Evolutionary conservation across 2,797 vertebrate genomes (phyloP).

Genomic region (Hippopotamyrus pictus): DNA sequence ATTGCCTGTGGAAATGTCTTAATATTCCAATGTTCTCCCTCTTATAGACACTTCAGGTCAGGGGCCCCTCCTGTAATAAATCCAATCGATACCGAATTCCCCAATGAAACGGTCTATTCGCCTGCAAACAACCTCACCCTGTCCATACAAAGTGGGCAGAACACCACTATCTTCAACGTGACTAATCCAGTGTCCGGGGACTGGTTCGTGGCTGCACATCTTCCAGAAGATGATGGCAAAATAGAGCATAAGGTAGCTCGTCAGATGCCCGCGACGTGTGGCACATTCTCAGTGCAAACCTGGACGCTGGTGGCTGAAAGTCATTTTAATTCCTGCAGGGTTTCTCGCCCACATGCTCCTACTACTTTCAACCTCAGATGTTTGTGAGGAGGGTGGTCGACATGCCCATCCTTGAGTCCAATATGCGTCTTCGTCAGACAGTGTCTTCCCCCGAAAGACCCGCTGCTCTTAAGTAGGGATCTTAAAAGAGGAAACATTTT

Average conservation of each 20-base stretch:
- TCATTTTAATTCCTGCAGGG: conserved; percentile 58
- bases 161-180: conserved; percentile 72
- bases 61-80: conserved; percentile 88
- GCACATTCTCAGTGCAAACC: not conserved
- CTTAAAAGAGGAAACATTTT: not conserved
- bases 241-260: conserved; percentile 81
- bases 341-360: conserved; percentile 75
- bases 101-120: conserved; percentile 59
- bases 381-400: conserved; percentile 72
- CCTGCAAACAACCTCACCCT: conserved; percentile 65
- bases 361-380: conserved; percentile 85
- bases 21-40: not conserved
- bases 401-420: conserved; percentile 67
- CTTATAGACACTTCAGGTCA: conserved; percentile 71
- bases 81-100: conserved; percentile 67
- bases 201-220: conserved; percentile 85
- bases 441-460: conserved; percentile 21
- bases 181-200: conserved; percentile 73
- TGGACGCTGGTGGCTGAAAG: not conserved
- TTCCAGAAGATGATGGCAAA: conserved; percentile 79
- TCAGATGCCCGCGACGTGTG: not conserved
- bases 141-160: conserved; percentile 48
- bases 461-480: conserved; percentile 32
- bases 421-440: conserved; percentile 53
- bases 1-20: not conserved